phyloP scores from a whole-genome alignment of 2,888 invertebrate species.

The Drosophila helvetica region DNA sequence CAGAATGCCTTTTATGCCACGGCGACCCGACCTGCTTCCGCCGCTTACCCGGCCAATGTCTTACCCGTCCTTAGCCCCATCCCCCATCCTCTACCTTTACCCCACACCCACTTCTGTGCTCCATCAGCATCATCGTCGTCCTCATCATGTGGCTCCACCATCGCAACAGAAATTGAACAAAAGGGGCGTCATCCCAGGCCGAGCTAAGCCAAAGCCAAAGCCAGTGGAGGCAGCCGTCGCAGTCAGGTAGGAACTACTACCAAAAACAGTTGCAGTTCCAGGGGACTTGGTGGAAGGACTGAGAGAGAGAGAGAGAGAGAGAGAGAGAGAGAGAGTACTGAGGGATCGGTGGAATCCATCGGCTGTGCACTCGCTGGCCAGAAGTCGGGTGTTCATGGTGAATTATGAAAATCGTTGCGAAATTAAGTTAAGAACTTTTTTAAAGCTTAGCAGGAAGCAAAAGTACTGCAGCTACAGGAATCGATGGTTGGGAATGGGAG shows the following conservation, averaged over 20 bases:
- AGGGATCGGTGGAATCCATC: no score
- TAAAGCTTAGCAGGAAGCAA: slow-evolving; percentile 37
- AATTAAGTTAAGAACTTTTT: slow-evolving; percentile 78
- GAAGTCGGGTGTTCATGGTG: slow-evolving; percentile 74
- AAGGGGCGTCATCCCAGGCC: slow-evolving; percentile 62
- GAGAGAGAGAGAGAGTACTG: slow-evolving; percentile 28
- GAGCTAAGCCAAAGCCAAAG: slow-evolving; percentile 26
- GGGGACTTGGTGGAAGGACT: neutral
- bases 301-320: slow-evolving; percentile 26
- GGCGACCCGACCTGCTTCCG: slow-evolving; percentile 49
- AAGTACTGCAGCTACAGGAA: slow-evolving; percentile 15
- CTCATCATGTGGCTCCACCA: slow-evolving; percentile 51
- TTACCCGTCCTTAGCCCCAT: slow-evolving; percentile 9
- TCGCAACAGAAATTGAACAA: slow-evolving; percentile 63
- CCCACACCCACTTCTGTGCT: slow-evolving; percentile 19
- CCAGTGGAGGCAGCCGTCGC: slow-evolving; percentile 8
- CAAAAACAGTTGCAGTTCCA: slow-evolving; percentile 77
- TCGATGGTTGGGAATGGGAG: slow-evolving; percentile 24
- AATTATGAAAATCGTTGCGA: slow-evolving; percentile 83
- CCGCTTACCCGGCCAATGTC: slow-evolving; percentile 53
- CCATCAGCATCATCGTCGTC: slow-evolving; percentile 10
- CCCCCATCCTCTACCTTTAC: slow-evolving; percentile 11
- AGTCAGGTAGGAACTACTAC: slow-evolving; percentile 66
- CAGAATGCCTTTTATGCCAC: slow-evolving; percentile 65
- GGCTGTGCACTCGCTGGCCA: neutral